These are phyloP conservation scores for Polypedilum vanderplanki DNA, from an alignment of 1,140 invertebrate genomes.

Conservation along the genomic window DNA sequence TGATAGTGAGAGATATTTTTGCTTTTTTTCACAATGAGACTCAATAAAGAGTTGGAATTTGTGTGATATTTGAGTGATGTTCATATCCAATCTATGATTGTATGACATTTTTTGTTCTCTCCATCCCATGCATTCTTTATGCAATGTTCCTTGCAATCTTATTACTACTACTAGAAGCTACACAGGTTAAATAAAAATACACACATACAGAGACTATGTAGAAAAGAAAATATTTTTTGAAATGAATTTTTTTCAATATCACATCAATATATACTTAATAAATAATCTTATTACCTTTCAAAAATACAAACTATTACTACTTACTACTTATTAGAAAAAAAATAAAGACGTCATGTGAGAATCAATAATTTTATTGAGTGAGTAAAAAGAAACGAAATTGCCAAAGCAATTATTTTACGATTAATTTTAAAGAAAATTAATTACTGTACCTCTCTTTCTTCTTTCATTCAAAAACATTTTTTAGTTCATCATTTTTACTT, in stretches of 20 bases:
- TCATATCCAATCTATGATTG: too few species aligned
- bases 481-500: background rate
- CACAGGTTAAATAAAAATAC: too few species aligned
- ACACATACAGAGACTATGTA: background rate
- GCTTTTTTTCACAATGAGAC: background rate
- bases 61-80: background rate
- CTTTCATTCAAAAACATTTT: background rate
- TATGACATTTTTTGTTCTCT: too few species aligned
- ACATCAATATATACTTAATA: background rate
- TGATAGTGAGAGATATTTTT: background rate
- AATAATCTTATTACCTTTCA: conserved; percentile 9
- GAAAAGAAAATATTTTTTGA: conserved; percentile 10
- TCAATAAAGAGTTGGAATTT: background rate
- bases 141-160: too few species aligned
- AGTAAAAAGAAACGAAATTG: background rate
- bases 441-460: background rate
- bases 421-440: background rate
- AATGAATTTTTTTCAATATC: conserved; percentile 6
- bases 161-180: too few species aligned
- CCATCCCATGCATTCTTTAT: too few species aligned
- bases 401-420: conserved; percentile 18
- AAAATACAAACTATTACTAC: background rate
- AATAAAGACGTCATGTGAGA: background rate
- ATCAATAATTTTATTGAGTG: background rate
- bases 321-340: background rate